Percentiles rank a stretch among this genome's conserved stretches.
phyloP scores from a whole-genome alignment of 2,113 vertebrate genomes.

The Macrotus californicus region DNA sequence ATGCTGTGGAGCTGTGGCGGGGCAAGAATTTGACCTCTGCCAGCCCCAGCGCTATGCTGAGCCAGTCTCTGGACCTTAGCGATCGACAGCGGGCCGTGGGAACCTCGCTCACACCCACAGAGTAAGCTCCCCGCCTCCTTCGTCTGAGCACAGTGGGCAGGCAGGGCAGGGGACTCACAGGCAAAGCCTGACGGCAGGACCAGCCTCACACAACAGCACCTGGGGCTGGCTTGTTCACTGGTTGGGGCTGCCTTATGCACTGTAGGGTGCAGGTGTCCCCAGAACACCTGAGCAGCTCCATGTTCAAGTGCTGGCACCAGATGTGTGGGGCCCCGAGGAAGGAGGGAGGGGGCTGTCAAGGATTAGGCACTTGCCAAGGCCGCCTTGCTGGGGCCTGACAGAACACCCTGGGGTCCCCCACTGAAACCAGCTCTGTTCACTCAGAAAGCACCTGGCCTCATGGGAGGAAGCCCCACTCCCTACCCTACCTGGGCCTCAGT shows the following conservation, averaged over 20 bases:
- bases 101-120: constrained; percentile 47
- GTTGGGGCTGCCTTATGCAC: not conserved
- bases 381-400: not conserved
- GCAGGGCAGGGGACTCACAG: not conserved
- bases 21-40: constrained; percentile 79
- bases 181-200: not conserved
- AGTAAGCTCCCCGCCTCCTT: constrained; percentile 65
- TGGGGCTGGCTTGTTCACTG: not conserved
- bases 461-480: not conserved
- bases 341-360: not conserved
- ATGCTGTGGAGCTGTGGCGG: constrained; percentile 87
- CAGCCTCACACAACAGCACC: not conserved
- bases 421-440: no score
- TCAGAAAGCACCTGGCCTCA: not conserved
- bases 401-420: not conserved
- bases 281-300: rapidly evolving
- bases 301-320: not conserved
- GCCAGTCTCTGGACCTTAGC: constrained; percentile 77
- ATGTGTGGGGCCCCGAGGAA: not conserved
- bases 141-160: not conserved
- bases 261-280: not conserved
- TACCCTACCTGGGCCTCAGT: not conserved
- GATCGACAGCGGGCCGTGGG: not conserved
- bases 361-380: not conserved
- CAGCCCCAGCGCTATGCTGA: constrained; percentile 67